Evolutionary conservation across 1,140 invertebrate genomes (phyloP), one percentile per base, ranked within the genome.

Genomic region (Tetramorium simillimum): DNA sequence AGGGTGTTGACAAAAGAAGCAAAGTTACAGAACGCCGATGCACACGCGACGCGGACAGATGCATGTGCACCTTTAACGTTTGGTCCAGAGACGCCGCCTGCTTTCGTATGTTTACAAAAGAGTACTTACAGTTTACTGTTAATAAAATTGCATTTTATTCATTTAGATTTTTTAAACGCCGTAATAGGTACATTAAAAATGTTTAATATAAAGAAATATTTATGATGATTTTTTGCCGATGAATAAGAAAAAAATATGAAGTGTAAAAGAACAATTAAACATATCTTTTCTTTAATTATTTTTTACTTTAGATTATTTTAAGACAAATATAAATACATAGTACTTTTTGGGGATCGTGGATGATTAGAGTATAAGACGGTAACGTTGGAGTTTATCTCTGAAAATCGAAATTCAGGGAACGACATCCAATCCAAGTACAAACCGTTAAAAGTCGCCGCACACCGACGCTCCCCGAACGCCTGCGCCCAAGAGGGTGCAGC

Each of bases 21-120:
- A 24, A 80, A 78, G 69, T 85, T 70, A 81, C 87, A 78, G 63
- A 87, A 88, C 86, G 89, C 85, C 90, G 89, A 91, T 89, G 65
- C 90, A 89, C 85, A 87, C 60, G 60, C 85, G 88, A 90, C 14
- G 51, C 77, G 80, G 85, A 89, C 89, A 91, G 89, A 91, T 91
- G 89, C 90, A 81, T 85, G 87, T 81, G 80, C 78, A 90, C 90
- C 89, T 91, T 91, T 91, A 82, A 46, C 63, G 43, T 37, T 37
- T 43, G 89, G 73, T 91, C 90, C 89, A 91, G 86, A 82, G 86
- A 86, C 51, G 18, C 78, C 78, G 80, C 24, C 60, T 67, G 62
- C 16, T 60, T 80, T 56, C n/a, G 28, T 21, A 60, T 81, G 18
- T 85, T 78, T 70, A 53, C 28, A 56, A 84, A 82, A 43, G 46